Percentiles rank a stretch among this genome's conserved stretches.
phyloP scores from a whole-genome alignment of 37 sponge, comb jelly and placozoan species.

The Theonella swinhoei region DNA sequence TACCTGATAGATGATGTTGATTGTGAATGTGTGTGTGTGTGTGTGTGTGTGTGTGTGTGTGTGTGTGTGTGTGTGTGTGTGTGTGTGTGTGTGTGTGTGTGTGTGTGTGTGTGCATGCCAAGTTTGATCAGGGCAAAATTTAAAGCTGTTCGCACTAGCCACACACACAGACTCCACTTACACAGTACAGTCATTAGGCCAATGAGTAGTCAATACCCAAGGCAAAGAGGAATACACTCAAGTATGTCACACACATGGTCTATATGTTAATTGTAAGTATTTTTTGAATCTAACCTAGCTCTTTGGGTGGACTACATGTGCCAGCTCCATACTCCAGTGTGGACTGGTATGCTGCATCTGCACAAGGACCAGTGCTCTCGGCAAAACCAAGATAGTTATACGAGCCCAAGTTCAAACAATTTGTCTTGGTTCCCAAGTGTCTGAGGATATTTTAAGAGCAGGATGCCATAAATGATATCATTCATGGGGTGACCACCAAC shows the following conservation, averaged over 20 bases:
- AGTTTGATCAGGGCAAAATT: no score
- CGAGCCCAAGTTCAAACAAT: slow-evolving; percentile 91
- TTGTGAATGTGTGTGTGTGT: background rate
- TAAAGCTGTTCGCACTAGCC: no score
- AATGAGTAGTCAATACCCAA: no score
- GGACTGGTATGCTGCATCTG: slow-evolving; percentile 70
- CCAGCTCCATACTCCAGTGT: slow-evolving; percentile 77
- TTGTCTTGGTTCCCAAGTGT: slow-evolving; percentile 58
- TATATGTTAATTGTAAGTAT: no score
- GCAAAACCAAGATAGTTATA: slow-evolving; percentile 99
- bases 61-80: background rate
- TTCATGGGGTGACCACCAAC: no score
- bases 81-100: background rate
- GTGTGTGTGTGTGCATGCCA: background rate
- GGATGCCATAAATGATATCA: background rate
- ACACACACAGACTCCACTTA: no score
- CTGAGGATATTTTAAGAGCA: slow-evolving; percentile 45
- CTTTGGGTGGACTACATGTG: slow-evolving; percentile 62
- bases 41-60: background rate
- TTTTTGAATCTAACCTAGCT: slow-evolving; percentile 92
- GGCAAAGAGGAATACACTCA: no score
- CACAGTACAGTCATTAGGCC: no score
- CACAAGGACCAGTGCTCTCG: slow-evolving; percentile 84
- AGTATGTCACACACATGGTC: no score
- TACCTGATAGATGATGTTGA: slow-evolving; percentile 57